A percentile compares a stretch with the other conserved stretches of the same genome.
These are phyloP conservation scores for Chymomyza fuscimana DNA, from an alignment of 2,888 invertebrate genomes.

Conservation along the genomic window DNA sequence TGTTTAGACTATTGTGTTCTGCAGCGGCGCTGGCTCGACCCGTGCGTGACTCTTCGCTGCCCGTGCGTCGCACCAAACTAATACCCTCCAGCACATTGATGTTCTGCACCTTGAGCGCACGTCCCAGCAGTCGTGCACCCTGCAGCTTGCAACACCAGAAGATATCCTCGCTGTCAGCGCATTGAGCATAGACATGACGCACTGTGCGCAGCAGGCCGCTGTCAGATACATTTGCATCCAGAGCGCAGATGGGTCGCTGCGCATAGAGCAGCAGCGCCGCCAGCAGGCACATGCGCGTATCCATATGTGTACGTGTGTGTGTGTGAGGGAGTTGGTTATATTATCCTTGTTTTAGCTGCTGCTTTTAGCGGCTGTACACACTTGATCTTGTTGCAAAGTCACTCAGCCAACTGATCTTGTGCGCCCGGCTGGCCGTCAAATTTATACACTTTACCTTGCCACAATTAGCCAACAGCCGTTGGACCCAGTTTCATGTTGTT, in stretches of 20 bases:
- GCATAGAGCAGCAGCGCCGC: constrained; percentile 46
- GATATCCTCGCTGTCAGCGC: constrained; percentile 83
- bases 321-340: not conserved
- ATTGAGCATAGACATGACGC: constrained; percentile 81
- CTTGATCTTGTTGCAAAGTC: constrained; percentile 46
- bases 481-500: constrained; percentile 52
- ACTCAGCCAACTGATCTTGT: constrained; percentile 75
- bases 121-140: constrained; percentile 84
- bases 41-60: constrained; percentile 76
- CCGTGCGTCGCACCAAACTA: constrained; percentile 79
- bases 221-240: constrained; percentile 47
- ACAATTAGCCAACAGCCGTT: constrained; percentile 71
- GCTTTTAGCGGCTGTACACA: constrained; percentile 8
- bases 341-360: constrained; percentile 31
- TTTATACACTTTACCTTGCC: constrained; percentile 74
- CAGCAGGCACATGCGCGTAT: constrained; percentile 59
- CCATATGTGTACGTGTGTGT: constrained; percentile 52
- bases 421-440: constrained; percentile 60
- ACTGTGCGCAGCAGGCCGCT: constrained; percentile 74
- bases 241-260: constrained; percentile 30
- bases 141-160: constrained; percentile 87
- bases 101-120: constrained; percentile 83
- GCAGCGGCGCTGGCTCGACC: constrained; percentile 63
- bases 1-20: constrained; percentile 79
- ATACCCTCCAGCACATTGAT: constrained; percentile 84